Evolutionary conservation across 92 coral and sea anemone genomes (phyloP).

Genomic region (Micromussa lordhowensis): DNA sequence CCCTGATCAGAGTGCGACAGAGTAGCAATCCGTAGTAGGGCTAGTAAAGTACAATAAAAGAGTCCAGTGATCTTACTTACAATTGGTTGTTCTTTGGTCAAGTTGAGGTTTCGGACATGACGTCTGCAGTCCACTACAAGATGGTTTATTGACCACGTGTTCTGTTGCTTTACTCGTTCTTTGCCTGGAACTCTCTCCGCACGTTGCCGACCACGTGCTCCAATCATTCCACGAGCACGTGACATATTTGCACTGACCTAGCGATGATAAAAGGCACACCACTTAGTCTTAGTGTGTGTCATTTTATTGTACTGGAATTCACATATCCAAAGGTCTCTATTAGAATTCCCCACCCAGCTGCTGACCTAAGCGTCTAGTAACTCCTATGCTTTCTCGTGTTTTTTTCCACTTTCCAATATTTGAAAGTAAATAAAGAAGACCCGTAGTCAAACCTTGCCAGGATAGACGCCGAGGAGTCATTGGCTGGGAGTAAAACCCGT

Average conservation of each 20-base stretch:
- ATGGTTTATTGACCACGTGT: constrained; percentile 63
- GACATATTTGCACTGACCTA: constrained; percentile 76
- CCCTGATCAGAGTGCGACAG: too few species aligned
- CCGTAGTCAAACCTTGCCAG: too few species aligned
- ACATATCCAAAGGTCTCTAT: too few species aligned
- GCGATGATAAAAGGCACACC: background rate
- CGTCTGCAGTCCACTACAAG: constrained; percentile 77
- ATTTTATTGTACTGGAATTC: too few species aligned
- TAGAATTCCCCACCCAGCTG: too few species aligned
- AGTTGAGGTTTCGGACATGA: constrained; percentile 76
- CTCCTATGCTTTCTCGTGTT: too few species aligned
- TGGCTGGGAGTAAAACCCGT: too few species aligned
- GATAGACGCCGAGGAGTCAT: too few species aligned
- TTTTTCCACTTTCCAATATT: too few species aligned
- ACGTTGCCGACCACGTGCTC: constrained; percentile 72
- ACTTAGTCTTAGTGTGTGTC: background rate
- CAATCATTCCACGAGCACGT: constrained; percentile 74
- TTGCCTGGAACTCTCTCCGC: constrained; percentile 60
- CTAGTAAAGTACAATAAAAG: background rate
- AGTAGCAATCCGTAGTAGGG: too few species aligned
- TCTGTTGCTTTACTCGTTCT: constrained; percentile 62
- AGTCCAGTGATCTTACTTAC: constrained; percentile 41
- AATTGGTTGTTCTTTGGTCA: constrained; percentile 59
- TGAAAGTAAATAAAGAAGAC: too few species aligned
- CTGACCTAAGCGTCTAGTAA: too few species aligned